phyloP scores from a whole-genome alignment of 2,888 invertebrate species.

The Hypomecis punctinalis region DNA sequence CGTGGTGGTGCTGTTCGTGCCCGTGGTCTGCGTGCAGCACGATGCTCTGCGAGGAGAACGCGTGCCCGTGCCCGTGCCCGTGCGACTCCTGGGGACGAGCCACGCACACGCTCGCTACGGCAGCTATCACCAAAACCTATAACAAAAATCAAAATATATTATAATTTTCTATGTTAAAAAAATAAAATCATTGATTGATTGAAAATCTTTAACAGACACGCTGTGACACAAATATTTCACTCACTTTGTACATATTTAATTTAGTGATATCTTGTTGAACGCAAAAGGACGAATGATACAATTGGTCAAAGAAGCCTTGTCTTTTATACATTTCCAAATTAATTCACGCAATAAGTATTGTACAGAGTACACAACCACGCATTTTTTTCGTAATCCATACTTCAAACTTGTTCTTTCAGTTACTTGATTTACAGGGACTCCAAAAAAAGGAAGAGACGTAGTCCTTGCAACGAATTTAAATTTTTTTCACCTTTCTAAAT shows the following conservation, averaged over 20 bases:
- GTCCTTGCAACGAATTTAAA: neutral
- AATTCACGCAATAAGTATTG: neutral
- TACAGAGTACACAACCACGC: neutral
- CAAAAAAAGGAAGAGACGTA: neutral
- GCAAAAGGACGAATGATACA: neutral
- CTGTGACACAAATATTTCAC: neutral
- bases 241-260: conserved; percentile 7
- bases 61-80: conserved; percentile 58
- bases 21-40: conserved; percentile 43
- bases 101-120: neutral
- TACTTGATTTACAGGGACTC: conserved; percentile 1
- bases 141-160: neutral
- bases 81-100: conserved; percentile 56
- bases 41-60: conserved; percentile 64
- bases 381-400: neutral
- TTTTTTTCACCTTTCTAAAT: too few species aligned
- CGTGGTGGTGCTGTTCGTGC: conserved; percentile 31
- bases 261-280: neutral
- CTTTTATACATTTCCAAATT: conserved; percentile 1
- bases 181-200: too few species aligned
- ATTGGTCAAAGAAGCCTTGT: neutral
- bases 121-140: neutral
- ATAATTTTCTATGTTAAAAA: too few species aligned
- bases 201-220: too few species aligned
- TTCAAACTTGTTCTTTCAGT: neutral